phyloP scores from a whole-genome alignment of 2,888 invertebrate genomes.

The Rapana venosa region DNA sequence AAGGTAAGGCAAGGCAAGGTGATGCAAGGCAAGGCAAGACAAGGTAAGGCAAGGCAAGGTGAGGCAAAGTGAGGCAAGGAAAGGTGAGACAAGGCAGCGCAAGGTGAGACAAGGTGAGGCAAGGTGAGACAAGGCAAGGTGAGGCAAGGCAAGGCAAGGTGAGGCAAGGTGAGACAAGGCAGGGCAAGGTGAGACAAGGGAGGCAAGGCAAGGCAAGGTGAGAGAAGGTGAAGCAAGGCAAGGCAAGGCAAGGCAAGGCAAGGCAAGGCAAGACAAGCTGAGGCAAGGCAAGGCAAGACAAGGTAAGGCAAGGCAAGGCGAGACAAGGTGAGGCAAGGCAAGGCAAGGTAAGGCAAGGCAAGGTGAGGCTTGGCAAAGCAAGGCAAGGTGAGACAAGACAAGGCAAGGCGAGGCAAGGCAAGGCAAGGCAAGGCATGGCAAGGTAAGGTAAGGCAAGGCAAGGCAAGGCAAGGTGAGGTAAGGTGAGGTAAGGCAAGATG shows the following conservation, averaged over 20 bases:
- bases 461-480: background rate
- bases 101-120: slow-evolving; percentile 5
- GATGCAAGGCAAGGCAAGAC: slow-evolving; percentile 9
- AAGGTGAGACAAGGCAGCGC: slow-evolving; percentile 19
- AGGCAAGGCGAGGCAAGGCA: background rate
- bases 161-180: too few species aligned
- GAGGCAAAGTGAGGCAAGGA: slow-evolving; percentile 1
- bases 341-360: too few species aligned
- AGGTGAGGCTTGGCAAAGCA: too few species aligned
- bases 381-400: too few species aligned
- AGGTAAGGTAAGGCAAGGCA: background rate
- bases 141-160: too few species aligned
- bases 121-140: background rate
- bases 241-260: slow-evolving; percentile 24
- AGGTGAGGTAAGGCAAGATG: slow-evolving; percentile 16
- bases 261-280: slow-evolving; percentile 24
- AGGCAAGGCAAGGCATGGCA: background rate
- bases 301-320: background rate
- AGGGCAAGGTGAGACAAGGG: background rate
- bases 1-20: too few species aligned
- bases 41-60: slow-evolving; percentile 28
- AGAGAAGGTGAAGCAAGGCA: slow-evolving; percentile 27
- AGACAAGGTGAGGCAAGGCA: too few species aligned
- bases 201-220: slow-evolving; percentile 27
- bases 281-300: slow-evolving; percentile 8